A percentile compares a stretch with the other conserved stretches of the same genome.
These are phyloP conservation scores for Cryptomyrus ogoouensis DNA, from an alignment of 2,113 vertebrate genomes.

Conservation along the genomic window DNA sequence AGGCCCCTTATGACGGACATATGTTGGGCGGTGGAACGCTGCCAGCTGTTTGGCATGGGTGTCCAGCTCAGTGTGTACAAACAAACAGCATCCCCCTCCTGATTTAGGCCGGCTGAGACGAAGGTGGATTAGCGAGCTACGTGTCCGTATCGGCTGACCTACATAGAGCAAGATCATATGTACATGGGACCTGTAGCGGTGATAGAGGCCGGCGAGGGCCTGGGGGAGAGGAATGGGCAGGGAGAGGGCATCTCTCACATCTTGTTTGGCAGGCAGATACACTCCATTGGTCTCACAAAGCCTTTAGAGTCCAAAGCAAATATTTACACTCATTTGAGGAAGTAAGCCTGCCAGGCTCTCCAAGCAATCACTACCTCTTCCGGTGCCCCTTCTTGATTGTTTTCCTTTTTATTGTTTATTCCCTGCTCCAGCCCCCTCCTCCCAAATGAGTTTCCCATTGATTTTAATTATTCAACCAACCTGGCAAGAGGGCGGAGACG, in stretches of 20 bases:
- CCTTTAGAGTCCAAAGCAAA: constrained; percentile 33
- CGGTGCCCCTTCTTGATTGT: constrained; percentile 17
- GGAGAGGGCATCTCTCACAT: neutral
- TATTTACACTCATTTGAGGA: constrained; percentile 43
- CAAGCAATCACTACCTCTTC: constrained; percentile 15
- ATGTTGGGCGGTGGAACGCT: neutral
- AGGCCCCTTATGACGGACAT: neutral
- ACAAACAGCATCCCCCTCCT: neutral
- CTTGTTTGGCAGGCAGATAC: constrained; percentile 29
- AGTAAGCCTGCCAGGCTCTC: constrained; percentile 31
- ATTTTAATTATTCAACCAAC: constrained; percentile 28
- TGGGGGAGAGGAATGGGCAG: neutral
- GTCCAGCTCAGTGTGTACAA: neutral
- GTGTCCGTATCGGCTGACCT: neutral
- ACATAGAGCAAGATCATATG: neutral
- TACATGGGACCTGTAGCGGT: neutral
- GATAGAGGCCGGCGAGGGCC: neutral
- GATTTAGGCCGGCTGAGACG: neutral
- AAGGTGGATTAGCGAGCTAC: neutral
- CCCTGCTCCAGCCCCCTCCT: constrained; percentile 9
- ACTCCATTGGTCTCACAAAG: constrained; percentile 28
- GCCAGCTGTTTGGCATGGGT: constrained; percentile 1
- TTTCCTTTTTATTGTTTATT: constrained; percentile 21
- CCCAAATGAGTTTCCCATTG: constrained; percentile 31
- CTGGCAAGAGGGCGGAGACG: constrained; percentile 1